Evolutionary conservation across 2,888 invertebrate species (phyloP), one percentile per base, ranked within the genome.

Genomic region (Arctia plantaginis): DNA sequence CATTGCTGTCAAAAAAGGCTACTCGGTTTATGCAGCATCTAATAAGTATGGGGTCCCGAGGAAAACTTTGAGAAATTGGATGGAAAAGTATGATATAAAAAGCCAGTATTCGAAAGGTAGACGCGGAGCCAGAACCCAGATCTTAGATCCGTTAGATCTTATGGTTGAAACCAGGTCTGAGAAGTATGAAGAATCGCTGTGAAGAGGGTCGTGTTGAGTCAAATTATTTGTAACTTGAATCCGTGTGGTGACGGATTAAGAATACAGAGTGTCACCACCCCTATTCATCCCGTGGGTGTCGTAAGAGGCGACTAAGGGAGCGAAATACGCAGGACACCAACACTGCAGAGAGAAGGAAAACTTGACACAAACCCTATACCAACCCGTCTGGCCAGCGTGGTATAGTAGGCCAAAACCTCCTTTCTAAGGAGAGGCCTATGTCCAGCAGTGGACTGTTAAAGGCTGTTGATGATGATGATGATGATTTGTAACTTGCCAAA

Each of bases 41-140:
- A 96, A 96, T 76, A 96, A 96, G 65, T 96, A 93, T 77, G 96
- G 96, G 0, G 96, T 96, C 39, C 96, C 96, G 3, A 90, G 96
- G 85, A 96, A 96, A 75, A 96, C 96, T 44, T 87, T 96, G 39
- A 86, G 96, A 73, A 96, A 96, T 87, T 96, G 96, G 95, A 96
- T 96, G 96, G 96, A 96, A 72, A 96, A 96, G 75, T 96, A 96
- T 77, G 95, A 96, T 83, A 96, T 96, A 51, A 95, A 96, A 84
- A 96, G 96, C 82, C 96, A 96, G 86, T 96, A 95, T 81, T 96
- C 96, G 0, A 95, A 95, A 83, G 96, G 96, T 0, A 87, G 96
- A 1, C 92, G 96, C 1, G 96, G 96, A 0, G 85, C 93, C 0
- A 87, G 94, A 64, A 87, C 91, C 1, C 93, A 92, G 80, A 92